A percentile compares a stretch with the other conserved stretches of the same genome.
Evolutionary conservation across 2,888 invertebrate genomes (phyloP).

Genomic region (Dicranocentrus wangi): DNA sequence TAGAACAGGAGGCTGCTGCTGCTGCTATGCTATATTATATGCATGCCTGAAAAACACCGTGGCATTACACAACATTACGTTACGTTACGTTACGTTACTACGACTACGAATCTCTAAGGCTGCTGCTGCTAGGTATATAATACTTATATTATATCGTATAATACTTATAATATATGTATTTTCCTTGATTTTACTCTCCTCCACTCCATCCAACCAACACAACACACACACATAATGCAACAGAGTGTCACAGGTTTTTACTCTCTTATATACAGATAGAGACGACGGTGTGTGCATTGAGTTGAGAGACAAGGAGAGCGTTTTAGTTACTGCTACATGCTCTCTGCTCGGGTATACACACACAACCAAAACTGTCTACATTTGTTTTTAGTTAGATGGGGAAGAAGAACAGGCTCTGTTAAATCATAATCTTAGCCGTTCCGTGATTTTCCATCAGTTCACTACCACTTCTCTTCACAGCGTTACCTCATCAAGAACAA

Average conservation of each 20-base stretch:
- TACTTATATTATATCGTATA: too few species aligned
- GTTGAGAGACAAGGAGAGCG: too few species aligned
- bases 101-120: too few species aligned
- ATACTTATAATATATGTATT: too few species aligned
- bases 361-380: background rate
- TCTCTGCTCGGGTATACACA: background rate
- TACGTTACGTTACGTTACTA: too few species aligned
- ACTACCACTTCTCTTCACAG: slow-evolving; percentile 45
- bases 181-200: too few species aligned
- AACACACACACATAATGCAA: slow-evolving; percentile 24
- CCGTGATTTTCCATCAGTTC: slow-evolving; percentile 67
- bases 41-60: too few species aligned
- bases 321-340: background rate
- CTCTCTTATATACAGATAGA: slow-evolving; percentile 21
- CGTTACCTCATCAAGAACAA: background rate
- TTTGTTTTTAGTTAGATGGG: slow-evolving; percentile 12
- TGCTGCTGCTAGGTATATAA: too few species aligned
- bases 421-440: slow-evolving; percentile 60
- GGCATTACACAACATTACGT: too few species aligned
- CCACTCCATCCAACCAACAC: background rate
- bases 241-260: slow-evolving; percentile 36
- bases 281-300: slow-evolving; percentile 1
- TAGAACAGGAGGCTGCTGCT: too few species aligned
- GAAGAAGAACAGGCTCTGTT: slow-evolving; percentile 36
- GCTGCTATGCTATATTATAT: too few species aligned